phyloP scores from a whole-genome alignment of 2,888 invertebrate genomes.

The Polyommatus iphigenia region DNA sequence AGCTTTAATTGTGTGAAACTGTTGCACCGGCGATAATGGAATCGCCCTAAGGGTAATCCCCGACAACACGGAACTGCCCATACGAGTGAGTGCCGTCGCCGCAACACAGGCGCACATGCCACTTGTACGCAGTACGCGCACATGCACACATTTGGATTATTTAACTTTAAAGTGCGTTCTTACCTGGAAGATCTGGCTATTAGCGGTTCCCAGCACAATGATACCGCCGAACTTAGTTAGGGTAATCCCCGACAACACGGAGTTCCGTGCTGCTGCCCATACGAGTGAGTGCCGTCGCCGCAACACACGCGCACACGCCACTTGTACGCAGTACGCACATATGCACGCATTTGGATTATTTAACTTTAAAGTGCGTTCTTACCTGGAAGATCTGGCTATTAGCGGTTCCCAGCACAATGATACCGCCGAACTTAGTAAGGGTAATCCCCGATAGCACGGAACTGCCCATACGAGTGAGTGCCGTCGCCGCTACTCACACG shows the following conservation, averaged over 20 bases:
- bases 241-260: constrained; percentile 98
- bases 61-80: constrained; percentile 50
- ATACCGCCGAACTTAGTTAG: constrained; percentile 99
- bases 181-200: constrained; percentile 96
- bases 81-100: too few relatives aligned
- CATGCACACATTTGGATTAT: too few relatives aligned
- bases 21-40: too few relatives aligned
- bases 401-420: constrained; percentile 97
- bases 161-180: too few relatives aligned
- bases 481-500: constrained; percentile 72
- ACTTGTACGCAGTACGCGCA: too few relatives aligned
- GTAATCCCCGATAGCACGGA: constrained; percentile 88
- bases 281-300: constrained; percentile 89
- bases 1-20: too few relatives aligned
- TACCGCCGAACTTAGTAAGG: constrained; percentile 98
- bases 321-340: too few relatives aligned
- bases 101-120: constrained; percentile 78
- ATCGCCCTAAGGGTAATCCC: constrained; percentile 98
- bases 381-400: constrained; percentile 98
- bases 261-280: constrained; percentile 99
- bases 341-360: too few relatives aligned
- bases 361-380: constrained; percentile 53
- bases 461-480: too few relatives aligned
- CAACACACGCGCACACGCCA: constrained; percentile 83
- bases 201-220: constrained; percentile 96